Conservation (phyloP, 92 coral and sea anemone species). For the Siderastrea siderea region DNA sequence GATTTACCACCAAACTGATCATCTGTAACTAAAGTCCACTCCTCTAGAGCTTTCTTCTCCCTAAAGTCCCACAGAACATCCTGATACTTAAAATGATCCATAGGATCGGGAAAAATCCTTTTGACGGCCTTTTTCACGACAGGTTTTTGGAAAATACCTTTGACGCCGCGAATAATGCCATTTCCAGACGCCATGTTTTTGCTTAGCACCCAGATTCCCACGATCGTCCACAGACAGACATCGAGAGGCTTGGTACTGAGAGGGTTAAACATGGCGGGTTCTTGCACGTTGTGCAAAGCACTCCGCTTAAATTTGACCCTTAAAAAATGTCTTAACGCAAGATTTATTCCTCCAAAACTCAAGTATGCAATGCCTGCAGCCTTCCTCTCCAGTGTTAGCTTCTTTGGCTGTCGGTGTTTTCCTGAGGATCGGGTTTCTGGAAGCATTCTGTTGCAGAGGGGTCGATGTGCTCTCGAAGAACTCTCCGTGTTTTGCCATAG, state of each 20-base stretch:
- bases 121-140: constrained; percentile 76
- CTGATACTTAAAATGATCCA: constrained; percentile 83
- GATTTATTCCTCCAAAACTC: neutral
- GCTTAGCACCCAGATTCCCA: neutral
- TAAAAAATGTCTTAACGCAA: neutral
- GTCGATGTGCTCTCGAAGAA: neutral
- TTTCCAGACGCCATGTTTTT: constrained; percentile 82
- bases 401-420: constrained; percentile 22
- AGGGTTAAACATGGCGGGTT: constrained; percentile 32
- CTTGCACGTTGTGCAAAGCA: constrained; percentile 18
- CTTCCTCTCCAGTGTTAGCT: constrained; percentile 16
- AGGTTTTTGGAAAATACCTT: constrained; percentile 53
- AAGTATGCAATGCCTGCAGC: constrained; percentile 19
- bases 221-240: neutral
- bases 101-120: constrained; percentile 88
- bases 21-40: constrained; percentile 90
- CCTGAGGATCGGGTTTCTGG: constrained; percentile 5
- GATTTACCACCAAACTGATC: constrained; percentile 95
- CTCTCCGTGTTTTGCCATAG: neutral
- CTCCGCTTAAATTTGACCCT: constrained; percentile 14
- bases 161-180: constrained; percentile 43
- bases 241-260: neutral
- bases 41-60: constrained; percentile 70
- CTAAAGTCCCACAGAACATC: constrained; percentile 93
- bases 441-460: neutral